Evolutionary conservation across 2,888 invertebrate species (phyloP), one percentile per base, ranked within the genome.

Genomic region (Oxyteleia sp.): DNA sequence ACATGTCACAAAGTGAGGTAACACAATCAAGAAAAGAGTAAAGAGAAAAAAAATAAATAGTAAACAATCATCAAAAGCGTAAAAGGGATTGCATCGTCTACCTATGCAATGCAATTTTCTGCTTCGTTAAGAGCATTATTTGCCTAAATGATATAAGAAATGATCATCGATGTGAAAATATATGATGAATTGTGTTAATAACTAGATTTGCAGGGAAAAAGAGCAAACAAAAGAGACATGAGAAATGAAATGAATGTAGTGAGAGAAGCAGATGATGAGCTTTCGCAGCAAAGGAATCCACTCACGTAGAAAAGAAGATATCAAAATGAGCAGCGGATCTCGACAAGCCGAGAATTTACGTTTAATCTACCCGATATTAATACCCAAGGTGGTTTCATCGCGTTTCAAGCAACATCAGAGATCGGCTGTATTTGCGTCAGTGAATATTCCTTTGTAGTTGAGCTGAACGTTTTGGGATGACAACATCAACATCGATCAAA

Each of bases 301-400:
- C 41, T 45, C 49, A 32, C 71, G 26, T 47, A 71, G 45, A 53
- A 71, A 82, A 82, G 71, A 75, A 82, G 82, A 82, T 82, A 82
- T 82, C 76, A 82, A 82, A 82, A 69, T 57, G 55, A 82, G 75
- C 82, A 75, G 71, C 75, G 69, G 55, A 75, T 80, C 72, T 16
- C 72, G 68, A 72, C 81, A 74, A 63, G 72, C 57, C n/a, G 59
- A 47, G 63, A 68, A 69, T 81, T 75, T 68, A 63, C 69, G 75
- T 80, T 81, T 68, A 81, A 81, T 81, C 59, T 53, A 74, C 68
- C 43, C 53, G 55, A 81, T 74, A 81, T 81, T 81, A 81, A 81
- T 75, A 82, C 75, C 75, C 57, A 69, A 75, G 75, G 82, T 75
- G 82, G 57, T 82, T 82, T 82, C 82, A 75, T 75, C 69, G 64